Evolutionary conservation across 1,140 invertebrate species (phyloP), one percentile per base, ranked within the genome.

Genomic region (Acromyrmex charruanus): DNA sequence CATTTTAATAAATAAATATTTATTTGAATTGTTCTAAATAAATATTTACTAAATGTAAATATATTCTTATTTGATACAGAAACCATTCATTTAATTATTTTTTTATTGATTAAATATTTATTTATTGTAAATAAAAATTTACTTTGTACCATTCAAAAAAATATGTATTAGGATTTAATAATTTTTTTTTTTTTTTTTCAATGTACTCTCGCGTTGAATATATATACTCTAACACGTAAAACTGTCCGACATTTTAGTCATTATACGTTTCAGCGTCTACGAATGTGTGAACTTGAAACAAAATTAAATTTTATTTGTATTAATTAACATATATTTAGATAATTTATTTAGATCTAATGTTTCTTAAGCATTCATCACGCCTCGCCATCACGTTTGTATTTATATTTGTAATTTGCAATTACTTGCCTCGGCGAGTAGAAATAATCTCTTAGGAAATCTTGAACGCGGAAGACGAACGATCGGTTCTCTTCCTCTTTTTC

Each of bases 251-350:
- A 35, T 39, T 59, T 55, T 35, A 74, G 9, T 35, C 18, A 55
- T 55, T 35, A 35, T 7, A 66, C 14, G 61, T 53, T 71, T 31
- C 18, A 1, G 9, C 1, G 9, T 31, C 18, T 31, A 31, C 18
- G 7, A n/a, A n/a, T 16, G 5, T 16, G 18, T 14, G 63, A 14
- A 66, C 18, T 31, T 66, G 31, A 35, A 35, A 35, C 31, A n/a
- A 18, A 5, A 4, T 18, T 66, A 31, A 35, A 44, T 68, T 68
- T 44, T 31, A 65, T 16, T 65, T 14, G 16, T 66, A 44, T 68
- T 21, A 68, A 44, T 74, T 74, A 74, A 74, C 31, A 74, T 21
- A 35, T 16, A 16, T 77, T 75, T 77, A 25, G 3, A 0, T 61
- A 44, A 44, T 65, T 63, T 44, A 35, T 61, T 18, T 44, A 5